Evolutionary conservation across 2,888 invertebrate genomes (phyloP), one percentile per base, ranked within the genome.

Genomic region (Linnaemya vulpina): DNA sequence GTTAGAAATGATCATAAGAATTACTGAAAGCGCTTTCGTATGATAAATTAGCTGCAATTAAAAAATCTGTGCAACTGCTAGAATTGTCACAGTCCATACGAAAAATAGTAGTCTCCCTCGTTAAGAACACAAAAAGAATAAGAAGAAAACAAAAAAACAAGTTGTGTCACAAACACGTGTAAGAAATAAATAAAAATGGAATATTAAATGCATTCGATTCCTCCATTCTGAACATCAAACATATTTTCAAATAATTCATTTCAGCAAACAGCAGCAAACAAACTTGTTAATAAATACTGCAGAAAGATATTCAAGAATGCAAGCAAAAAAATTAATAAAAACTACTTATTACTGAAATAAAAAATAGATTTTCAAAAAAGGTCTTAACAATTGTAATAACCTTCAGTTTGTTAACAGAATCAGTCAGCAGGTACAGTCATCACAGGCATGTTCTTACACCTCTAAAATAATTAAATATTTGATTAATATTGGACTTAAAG

Each of bases 111-210:
- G 40, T 40, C 3, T 17, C 60, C 60, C 60, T 60, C 62, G 49
- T 65, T 17, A 51, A 35, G 20, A 58, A 55, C 30, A 43, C 17
- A 22, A 8, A n/a, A n/a, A n/a, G n/a, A n/a, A n/a, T n/a, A n/a
- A n/a, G n/a, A n/a, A 46, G 30, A 30, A 30, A 2, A 30, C 3
- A 30, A 30, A 15, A 58, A 55, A 53, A 60, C 30, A 5, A 49
- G 46, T 76, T 73, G 17, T 35, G 49, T 40, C 67, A 38, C 60
- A 51, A 51, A 74, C 81, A 81, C 74, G 81, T 81, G 81, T 53
- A 81, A 53, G 1, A 43, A 74, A 74, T 25, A 73, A 25, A 30
- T 25, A 40, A 55, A 30, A 53, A 71, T 11, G 1, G 53, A 78
- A 70, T 49, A 68, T 71, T 55, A 30, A 11, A 62, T 60, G 35